Percentiles rank a stretch among this genome's conserved stretches.
These are phyloP conservation scores for Ephydatia muelleri DNA, from an alignment of 37 sponge, comb jelly and placozoan genomes.

Conservation along the genomic window DNA sequence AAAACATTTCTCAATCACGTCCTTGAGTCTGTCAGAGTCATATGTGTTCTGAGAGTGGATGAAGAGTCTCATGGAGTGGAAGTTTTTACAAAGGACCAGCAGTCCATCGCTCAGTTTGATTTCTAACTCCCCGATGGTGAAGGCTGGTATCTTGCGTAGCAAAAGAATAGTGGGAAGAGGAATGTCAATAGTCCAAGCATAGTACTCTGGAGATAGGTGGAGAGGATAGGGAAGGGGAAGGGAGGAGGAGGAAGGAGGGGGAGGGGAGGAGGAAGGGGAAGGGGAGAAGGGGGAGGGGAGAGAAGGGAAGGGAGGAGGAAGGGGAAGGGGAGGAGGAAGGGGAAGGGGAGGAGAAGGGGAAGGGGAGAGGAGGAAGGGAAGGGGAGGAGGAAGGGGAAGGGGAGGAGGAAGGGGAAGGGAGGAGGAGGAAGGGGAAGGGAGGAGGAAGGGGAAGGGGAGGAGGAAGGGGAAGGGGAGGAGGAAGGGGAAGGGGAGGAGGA, in stretches of 20 bases:
- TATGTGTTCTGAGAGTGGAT: constrained; percentile 74
- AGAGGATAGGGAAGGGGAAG: constrained; percentile 14
- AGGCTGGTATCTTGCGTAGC: constrained; percentile 30
- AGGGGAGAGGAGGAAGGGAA: background rate
- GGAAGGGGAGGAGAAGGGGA: background rate
- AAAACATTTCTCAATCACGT: constrained; percentile 59
- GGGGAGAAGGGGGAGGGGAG: background rate
- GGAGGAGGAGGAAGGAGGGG: background rate
- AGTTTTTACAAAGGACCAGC: constrained; percentile 61
- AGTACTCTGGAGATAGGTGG: constrained; percentile 18
- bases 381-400: background rate
- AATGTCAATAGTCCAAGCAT: background rate
- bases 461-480: background rate
- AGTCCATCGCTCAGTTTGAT: constrained; percentile 51
- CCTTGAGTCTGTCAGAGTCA: constrained; percentile 56
- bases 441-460: background rate
- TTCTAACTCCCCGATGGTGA: constrained; percentile 11
- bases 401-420: background rate
- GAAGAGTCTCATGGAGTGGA: constrained; percentile 64
- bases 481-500: background rate
- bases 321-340: background rate
- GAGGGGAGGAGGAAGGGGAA: background rate
- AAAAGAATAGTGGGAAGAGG: background rate
- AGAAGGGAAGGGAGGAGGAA: background rate
- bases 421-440: background rate